Base-by-base conservation (phyloP, 2,113 vertebrate species). In the Nycticebus coucang region DNA sequence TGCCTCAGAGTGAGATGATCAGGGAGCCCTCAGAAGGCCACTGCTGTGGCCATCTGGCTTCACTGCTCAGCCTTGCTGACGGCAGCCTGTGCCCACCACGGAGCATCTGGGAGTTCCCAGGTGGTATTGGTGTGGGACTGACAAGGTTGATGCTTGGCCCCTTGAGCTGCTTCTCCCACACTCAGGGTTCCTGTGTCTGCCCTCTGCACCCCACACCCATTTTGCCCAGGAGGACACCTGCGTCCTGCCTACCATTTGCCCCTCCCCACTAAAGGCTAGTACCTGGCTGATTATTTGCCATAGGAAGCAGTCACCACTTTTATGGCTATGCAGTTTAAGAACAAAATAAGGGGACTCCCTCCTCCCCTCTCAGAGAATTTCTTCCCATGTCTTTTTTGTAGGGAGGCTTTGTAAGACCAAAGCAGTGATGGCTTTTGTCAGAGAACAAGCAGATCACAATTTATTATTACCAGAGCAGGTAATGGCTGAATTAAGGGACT, bases 201-300 rank as follows among this genome's bases (percentile, higher is more conserved):
- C 1, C 17, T 69, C 2, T 0, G 2, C 13, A 18, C 10, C 4
- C 15, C 28, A n/a, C 5, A 0, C 60, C 11, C 62, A 22, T n/a
- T 28, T n/a, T 21, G 26, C 64, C 60, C 8, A 55, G 59, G 35
- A 62, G 26, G 57, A 14, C 69, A 12, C 60, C 75, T 60, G 7
- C 13, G 11, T 35, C 7, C 0, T 15, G 26, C 21, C 55, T 13
- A 0, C 19, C 10, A 0, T 33, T 45, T 22, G 53, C 37, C 22
- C 53, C 14, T 19, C 41, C 5, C 33, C 10, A 10, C 35, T 24
- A 37, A 45, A 45, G 45, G 28, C 89, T 60, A 17, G 17, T 66
- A 26, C 24, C 26, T 59, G 60, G 53, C 41, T 86, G 33, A 60
- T 45, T 37, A 55, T 7, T 0, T 45, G 35, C 17, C 69, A 13